These are phyloP conservation scores for Eueides isabella DNA, from an alignment of 1,140 invertebrate species.

Conservation along the genomic window DNA sequence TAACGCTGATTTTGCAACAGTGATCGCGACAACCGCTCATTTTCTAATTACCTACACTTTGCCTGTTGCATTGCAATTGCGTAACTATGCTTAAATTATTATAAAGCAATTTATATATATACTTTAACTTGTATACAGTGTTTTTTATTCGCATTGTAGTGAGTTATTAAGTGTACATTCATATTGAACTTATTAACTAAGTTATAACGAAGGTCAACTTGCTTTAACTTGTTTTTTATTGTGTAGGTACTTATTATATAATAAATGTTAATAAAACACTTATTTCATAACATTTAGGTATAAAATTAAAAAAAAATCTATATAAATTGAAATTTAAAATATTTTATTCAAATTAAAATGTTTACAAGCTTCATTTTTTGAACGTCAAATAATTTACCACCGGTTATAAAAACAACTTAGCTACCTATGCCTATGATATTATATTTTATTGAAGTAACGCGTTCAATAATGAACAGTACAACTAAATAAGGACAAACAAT, in stretches of 20 bases:
- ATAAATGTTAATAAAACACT: no score
- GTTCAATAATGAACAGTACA: conserved; percentile 21
- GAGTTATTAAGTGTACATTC: neutral
- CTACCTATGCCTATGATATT: neutral
- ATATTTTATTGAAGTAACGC: neutral
- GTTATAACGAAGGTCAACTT: neutral
- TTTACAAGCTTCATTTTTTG: no score
- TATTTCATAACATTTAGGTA: neutral
- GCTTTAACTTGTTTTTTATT: neutral
- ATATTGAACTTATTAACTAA: neutral
- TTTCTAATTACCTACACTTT: conserved; percentile 47
- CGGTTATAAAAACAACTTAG: no score
- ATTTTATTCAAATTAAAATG: no score
- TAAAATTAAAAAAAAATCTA: neutral
- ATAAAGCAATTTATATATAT: conserved; percentile 21
- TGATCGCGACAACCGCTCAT: conserved; percentile 42
- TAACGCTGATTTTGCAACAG: conserved; percentile 47
- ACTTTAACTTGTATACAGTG: neutral
- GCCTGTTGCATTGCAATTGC: conserved; percentile 43
- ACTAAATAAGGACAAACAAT: conserved; percentile 32
- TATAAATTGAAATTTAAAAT: no score
- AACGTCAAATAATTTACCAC: no score
- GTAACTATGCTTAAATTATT: conserved; percentile 32
- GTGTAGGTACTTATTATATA: neutral
- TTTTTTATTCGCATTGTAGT: conserved; percentile 12